A percentile compares a stretch with the other conserved stretches of the same genome.
Evolutionary conservation across 2,113 vertebrate genomes (phyloP).

Genomic region (Siniperca knerii): DNA sequence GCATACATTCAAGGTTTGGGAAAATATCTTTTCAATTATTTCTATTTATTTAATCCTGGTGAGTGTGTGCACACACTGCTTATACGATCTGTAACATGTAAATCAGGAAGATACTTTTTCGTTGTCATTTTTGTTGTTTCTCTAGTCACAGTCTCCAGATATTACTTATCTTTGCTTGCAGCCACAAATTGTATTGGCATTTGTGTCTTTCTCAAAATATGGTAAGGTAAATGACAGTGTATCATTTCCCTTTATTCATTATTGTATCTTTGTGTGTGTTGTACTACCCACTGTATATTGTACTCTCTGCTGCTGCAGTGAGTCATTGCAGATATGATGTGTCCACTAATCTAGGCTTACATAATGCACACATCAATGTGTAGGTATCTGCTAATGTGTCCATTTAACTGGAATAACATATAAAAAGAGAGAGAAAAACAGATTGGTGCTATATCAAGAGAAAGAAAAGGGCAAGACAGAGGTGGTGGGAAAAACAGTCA

Average conservation of each 20-base stretch:
- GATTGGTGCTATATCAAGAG: background rate
- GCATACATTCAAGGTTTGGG: background rate
- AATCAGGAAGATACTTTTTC: background rate
- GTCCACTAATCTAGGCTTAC: background rate
- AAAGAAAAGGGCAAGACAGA: background rate
- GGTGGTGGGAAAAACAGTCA: background rate
- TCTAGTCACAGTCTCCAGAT: background rate
- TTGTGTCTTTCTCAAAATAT: background rate
- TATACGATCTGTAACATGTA: background rate
- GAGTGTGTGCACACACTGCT: background rate
- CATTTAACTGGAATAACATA: no score
- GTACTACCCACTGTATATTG: background rate
- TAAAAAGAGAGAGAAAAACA: background rate
- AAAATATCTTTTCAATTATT: background rate
- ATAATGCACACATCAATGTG: background rate
- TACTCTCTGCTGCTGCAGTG: background rate
- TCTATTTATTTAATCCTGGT: background rate
- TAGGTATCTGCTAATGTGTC: background rate
- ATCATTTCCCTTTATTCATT: background rate
- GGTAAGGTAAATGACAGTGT: background rate
- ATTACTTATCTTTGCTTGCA: background rate
- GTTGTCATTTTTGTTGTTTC: background rate
- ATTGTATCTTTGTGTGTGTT: background rate
- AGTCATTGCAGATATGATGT: background rate
- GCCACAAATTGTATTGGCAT: background rate